Base-by-base conservation (phyloP, 1,140 invertebrate genomes). In the Orius laevigatus region DNA sequence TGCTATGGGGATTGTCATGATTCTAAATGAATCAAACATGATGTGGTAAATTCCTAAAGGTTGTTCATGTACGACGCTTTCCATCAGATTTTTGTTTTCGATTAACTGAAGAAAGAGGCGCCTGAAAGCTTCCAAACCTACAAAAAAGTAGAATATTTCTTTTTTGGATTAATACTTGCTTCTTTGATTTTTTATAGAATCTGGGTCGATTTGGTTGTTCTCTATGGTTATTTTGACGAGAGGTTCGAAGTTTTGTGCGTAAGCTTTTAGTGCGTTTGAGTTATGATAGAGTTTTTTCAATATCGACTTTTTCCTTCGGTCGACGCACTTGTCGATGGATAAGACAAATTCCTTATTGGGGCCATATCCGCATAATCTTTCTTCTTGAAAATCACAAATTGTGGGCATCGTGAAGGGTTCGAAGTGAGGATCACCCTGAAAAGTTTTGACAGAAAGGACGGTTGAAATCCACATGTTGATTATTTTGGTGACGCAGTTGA, bases 331-430 rank as follows among this genome's bases (percentile, higher is more conserved):
- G 62, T 86, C 80, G 53, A 76, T 69, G 34, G 73, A 70, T 59
- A 84, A 66, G 5, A 84, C 70, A 50, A 69, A 71, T 19, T 66
- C 58, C 6, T 84, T 60, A 44, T 71, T 70, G 0, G 79, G 78
- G 1, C 81, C 73, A 20, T 71, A 64, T 1, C 76, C 76, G 40
- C 72, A 76, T 0, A 74, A 70, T 58, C 76, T 72, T 40, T 79
- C 71, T 56, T 82, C 74, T 58, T 73, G 68, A 60, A 79, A 78
- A 14, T 74, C 73, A 68, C 84, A 80, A 40, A 85, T 78, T 12
- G 79, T 72, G 0, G 82, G 81, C 72, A 63, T 64, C 12, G 70
- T 73, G 48, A 73, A 74, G 3, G 59, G 57, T 25, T 64, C 53
- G 53, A 71, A 72, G 12, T 59, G 51, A 8, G 67, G 60, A 55